Evolutionary conservation across 2,113 vertebrate species (phyloP), one percentile per base, ranked within the genome.

Genomic region (Naja naja): DNA sequence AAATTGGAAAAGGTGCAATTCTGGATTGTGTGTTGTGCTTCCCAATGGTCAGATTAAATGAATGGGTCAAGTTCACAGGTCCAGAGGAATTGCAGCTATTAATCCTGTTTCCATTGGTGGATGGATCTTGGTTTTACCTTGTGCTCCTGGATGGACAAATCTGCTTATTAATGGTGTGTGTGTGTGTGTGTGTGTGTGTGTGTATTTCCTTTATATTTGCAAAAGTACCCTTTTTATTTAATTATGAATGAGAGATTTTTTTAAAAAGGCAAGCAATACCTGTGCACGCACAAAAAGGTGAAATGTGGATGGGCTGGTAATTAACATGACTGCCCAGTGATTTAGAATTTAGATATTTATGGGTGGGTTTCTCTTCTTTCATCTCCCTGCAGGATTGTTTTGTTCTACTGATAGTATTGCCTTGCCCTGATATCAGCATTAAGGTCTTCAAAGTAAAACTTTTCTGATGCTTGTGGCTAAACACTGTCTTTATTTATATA

Each of bases 1-100:
- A 94, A 95, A 94, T 97, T 95, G 96, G 94, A 95, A 97, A 97
- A 97, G 94, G 95, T 97, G 94, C 95, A 91, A 94, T 95, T 96
- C 96, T 89, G 95, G 96, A 96, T 95, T 93, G 95, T 90, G 90
- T 0, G 69, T 94, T 97, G 93, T 87, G 9, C 96, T 98, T 96
- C 95, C 97, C 92, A 94, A 90, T 43, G 89, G 94, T 94, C 95
- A 93, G 96, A 93, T 69, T 3, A 34, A 92, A 94, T 92, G 96
- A 94, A 94, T 95, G 93, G 94, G 93, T 94, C 58, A 90, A 96
- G 94, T 94, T 94, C 96, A 90, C 11, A 74, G 94, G 97, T 96
- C 49, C 45, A 58, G 93, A 47, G 56, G n/a, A 94, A 94, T 96
- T 56, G 95, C 90, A 96, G 95, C 93, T 95, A 89, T 95, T 81